Base-by-base conservation (phyloP, 2,888 invertebrate species). In the Micropterix aruncella region DNA sequence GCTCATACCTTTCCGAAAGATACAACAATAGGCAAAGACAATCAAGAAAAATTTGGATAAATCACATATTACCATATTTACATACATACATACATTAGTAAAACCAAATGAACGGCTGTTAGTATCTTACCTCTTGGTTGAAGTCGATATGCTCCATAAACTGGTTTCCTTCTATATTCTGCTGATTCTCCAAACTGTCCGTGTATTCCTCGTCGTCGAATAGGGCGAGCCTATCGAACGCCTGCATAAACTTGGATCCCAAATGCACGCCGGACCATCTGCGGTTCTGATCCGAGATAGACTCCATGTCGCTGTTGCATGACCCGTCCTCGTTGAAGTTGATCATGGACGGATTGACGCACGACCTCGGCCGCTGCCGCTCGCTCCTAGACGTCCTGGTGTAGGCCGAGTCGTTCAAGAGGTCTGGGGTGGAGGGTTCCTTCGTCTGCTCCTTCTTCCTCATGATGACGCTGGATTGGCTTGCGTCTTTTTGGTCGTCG, bases 191-290 rank as follows among this genome's bases (percentile, higher is more conserved):
- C 52, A 83, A 66, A 60, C 83, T 83, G 62, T 85, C 84, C 5
- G 81, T 79, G 57, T 83, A 83, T 60, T 82, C 81, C 52, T 79
- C 80, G 55, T 81, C 81, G 41, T 77, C 75, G 48, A 74, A 75
- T 47, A 74, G 73, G 44, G 74, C 74, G 19, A 84, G 64, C 54
- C 80, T 72, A 57, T 83, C 83, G 53, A 83, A 80, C 2, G 80
- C 82, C 55, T 82, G 79, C 61, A 80, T 80, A 53, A 83, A 65
- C 55, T 82, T 82, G 1, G 82, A 78, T 42, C 79, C 79, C 50
- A 80, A 62, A 48, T 82, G 79, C 37, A 82, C 77, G 36, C 79
- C 79, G 38, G 83, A 83, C 82, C 85, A 85, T 52, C 84, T 71
- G 56, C 83, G 80, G 53, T 77, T 80, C 18, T 52, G 62, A 53